phyloP scores from a whole-genome alignment of 2,113 vertebrate species.

The Cyrtonyx montezumae region DNA sequence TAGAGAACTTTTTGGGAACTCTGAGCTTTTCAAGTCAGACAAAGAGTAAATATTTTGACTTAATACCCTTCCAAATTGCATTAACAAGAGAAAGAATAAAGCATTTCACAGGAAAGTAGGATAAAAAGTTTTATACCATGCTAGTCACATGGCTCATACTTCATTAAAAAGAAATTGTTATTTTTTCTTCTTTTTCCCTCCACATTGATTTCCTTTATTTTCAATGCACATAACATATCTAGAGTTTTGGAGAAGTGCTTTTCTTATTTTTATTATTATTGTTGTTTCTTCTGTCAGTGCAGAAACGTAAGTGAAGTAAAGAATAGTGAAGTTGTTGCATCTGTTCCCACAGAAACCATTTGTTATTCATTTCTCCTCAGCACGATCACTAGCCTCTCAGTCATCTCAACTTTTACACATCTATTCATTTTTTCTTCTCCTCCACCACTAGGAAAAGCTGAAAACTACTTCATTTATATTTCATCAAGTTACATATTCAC shows the following conservation, averaged over 20 bases:
- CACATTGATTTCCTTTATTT: not conserved
- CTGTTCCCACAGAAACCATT: not conserved
- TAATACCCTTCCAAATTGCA: not conserved
- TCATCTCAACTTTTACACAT: not conserved
- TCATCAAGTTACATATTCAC: not conserved
- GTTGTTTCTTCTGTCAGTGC: not conserved
- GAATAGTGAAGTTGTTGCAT: not conserved
- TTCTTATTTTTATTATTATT: not conserved
- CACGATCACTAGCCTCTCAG: not conserved
- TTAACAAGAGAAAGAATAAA: not conserved
- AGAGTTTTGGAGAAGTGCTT: not conserved
- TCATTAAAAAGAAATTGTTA: not conserved
- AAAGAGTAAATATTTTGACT: not conserved
- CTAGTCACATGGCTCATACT: not conserved
- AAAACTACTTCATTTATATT: not conserved
- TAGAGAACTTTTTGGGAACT: not conserved
- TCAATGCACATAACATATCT: not conserved
- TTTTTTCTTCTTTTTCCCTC: not conserved
- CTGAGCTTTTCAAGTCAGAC: not conserved
- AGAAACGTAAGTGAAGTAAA: not conserved
- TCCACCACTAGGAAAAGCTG: not conserved
- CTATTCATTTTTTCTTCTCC: not conserved
- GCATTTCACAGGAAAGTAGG: not conserved
- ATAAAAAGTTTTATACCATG: not conserved
- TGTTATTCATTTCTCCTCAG: not conserved